Base-by-base conservation (phyloP, 2,797 vertebrate species). In the Danio albolineatus region DNA sequence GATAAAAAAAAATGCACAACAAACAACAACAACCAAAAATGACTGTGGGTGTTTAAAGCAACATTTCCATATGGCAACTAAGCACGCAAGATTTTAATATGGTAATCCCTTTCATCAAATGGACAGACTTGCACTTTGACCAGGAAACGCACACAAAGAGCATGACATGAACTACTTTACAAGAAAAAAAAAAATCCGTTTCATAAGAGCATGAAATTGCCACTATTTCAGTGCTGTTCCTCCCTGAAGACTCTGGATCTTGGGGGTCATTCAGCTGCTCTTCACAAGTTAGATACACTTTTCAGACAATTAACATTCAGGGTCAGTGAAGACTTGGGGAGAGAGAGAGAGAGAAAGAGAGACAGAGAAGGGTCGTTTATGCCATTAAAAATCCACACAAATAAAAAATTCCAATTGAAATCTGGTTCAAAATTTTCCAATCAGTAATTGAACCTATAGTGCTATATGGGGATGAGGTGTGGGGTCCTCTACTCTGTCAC, bases 221-320 rank as follows among this genome's bases (percentile, higher is more conserved):
- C 12, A 21, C 38, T 71, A 43, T 43, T 56, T n/a, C 69, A 41
- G 51, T 43, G 51, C 51, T 36, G 9, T 73, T 73, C 43, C 56
- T 38, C 43, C 71, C 56, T 38, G 39, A 59, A 73, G 69, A 19
- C 67, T 41, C 19, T 72, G 41, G 14, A 54, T 60, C 71, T 73
- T 73, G 19, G 48, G 19, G 19, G 49, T 60, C 71, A 73, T 73
- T 59, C 71, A 73, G 14, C 54, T 46, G 10, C 41, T 73, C 39
- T 73, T 41, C 44, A 59, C 38, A 36, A 73, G 17, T 57, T 44
- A 36, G 56, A 54, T 54, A 87, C 89, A 88, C 84, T 82, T 64
- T 41, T 81, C 79, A 85, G 88, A 90, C 87, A 90, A 85, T 83
- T 61, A 62, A 44, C 46, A 57, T 41, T 69, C 38, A 39, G 19